Conservation (phyloP, 2,113 vertebrate species). For the Cavia porcellus region DNA sequence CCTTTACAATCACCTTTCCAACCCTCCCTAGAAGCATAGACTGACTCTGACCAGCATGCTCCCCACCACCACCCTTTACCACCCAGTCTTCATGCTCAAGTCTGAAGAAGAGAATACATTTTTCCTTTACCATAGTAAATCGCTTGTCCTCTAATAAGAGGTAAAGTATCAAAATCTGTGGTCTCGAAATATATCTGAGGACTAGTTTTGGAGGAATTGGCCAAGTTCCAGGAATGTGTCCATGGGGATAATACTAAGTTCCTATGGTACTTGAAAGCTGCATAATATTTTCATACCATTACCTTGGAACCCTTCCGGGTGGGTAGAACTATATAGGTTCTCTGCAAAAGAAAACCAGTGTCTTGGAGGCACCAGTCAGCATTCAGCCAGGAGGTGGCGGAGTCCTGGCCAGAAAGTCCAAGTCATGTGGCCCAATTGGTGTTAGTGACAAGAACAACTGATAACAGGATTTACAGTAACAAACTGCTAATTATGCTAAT, state of each 20-base stretch:
- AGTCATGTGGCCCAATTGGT: background rate
- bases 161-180: background rate
- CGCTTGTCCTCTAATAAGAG: background rate
- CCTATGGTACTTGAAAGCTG: background rate
- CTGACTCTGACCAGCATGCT: background rate
- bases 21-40: background rate
- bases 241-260: background rate
- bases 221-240: background rate
- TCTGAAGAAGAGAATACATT: background rate
- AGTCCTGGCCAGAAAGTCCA: background rate
- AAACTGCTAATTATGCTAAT: background rate
- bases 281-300: background rate
- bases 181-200: background rate
- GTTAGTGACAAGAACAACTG: background rate
- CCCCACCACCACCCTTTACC: background rate
- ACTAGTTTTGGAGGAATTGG: background rate
- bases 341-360: background rate
- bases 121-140: background rate
- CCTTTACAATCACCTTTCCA: background rate
- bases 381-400: background rate
- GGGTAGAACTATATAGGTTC: too few relatives aligned
- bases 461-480: background rate
- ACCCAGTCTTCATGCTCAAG: background rate
- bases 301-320: background rate
- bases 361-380: background rate